Evolutionary conservation across 2,888 invertebrate genomes (phyloP).

Genomic region (Eurytoma adleriae): DNA sequence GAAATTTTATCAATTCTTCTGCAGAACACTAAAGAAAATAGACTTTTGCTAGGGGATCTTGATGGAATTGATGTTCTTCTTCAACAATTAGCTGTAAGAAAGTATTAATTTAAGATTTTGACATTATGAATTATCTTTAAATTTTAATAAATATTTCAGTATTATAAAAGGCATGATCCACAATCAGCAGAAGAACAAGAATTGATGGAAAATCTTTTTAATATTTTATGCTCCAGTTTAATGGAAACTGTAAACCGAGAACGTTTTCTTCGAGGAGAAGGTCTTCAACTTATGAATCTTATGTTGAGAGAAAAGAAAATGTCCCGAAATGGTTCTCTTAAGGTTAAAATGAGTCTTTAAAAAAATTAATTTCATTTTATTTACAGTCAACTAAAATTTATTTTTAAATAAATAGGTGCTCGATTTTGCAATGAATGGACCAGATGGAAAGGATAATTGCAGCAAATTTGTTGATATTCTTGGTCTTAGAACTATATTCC

Average conservation of each 20-base stretch:
- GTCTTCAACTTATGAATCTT: conserved; percentile 98
- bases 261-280: conserved; percentile 96
- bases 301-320: conserved; percentile 99
- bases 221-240: conserved; percentile 94
- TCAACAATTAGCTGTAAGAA: conserved; percentile 91
- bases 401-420: conserved; percentile 77
- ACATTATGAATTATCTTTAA: conserved; percentile 11
- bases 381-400: conserved; percentile 21
- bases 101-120: conserved; percentile 14
- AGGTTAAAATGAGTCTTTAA: conserved; percentile 77
- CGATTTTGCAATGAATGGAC: conserved; percentile 97
- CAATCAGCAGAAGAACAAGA: conserved; percentile 94
- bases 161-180: conserved; percentile 97
- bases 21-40: conserved; percentile 91
- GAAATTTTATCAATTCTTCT: conserved; percentile 97
- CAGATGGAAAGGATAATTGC: conserved; percentile 95
- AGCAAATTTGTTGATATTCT: conserved; percentile 99
- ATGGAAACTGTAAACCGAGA: conserved; percentile 93
- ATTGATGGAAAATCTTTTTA: conserved; percentile 99
- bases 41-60: conserved; percentile 89
- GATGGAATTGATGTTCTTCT: conserved; percentile 97
- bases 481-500: conserved; percentile 96
- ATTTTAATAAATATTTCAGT: conserved; percentile 76
- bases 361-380: neutral
- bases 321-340: conserved; percentile 96